Evolutionary conservation across 2,797 vertebrate genomes (phyloP).

Genomic region (Anisognathus igniventris): DNA sequence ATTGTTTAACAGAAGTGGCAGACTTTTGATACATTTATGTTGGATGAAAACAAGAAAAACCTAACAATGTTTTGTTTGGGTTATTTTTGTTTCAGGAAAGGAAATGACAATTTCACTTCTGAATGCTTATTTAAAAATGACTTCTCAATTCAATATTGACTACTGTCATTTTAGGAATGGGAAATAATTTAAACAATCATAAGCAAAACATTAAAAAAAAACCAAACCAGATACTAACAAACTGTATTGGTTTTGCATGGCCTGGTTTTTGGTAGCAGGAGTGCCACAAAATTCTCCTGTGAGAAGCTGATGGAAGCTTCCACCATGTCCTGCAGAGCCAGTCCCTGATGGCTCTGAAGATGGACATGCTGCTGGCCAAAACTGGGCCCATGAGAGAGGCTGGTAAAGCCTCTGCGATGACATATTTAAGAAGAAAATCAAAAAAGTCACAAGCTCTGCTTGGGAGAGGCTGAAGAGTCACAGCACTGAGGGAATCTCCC

Average conservation of each 20-base stretch:
- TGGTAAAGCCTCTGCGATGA: neutral
- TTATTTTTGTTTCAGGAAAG: neutral
- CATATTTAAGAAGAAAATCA: neutral
- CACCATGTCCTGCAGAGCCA: neutral
- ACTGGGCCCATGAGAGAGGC: neutral
- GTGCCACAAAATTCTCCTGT: neutral
- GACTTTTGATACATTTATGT: neutral
- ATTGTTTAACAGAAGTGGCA: neutral
- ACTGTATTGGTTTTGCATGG: neutral
- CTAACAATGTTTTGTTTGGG: neutral
- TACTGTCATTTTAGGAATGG: neutral
- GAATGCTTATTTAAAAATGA: neutral
- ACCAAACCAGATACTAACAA: neutral
- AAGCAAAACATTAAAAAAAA: neutral
- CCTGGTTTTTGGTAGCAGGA: neutral
- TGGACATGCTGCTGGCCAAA: neutral
- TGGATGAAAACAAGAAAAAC: neutral
- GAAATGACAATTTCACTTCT: neutral
- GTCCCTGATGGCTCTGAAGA: neutral
- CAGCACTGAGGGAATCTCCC: fast-evolving
- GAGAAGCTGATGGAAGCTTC: neutral
- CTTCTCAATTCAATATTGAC: neutral
- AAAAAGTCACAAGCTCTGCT: neutral
- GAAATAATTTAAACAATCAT: neutral
- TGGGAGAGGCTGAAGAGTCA: neutral